Conservation (phyloP, 2,888 invertebrate genomes). For the Pristionchus exspectatus region DNA sequence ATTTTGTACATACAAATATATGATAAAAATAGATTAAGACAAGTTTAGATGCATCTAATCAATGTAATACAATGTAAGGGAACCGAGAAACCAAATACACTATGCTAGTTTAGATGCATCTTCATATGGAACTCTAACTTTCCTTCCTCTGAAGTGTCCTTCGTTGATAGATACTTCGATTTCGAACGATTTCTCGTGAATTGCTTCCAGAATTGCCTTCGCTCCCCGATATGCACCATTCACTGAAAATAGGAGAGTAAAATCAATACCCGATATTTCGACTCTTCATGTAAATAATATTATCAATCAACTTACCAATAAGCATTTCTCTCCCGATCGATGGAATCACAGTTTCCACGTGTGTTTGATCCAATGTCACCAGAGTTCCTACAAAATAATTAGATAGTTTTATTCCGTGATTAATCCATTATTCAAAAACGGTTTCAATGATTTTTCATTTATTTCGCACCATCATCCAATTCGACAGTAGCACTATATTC, state of each 20-base stretch:
- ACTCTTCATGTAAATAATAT: no score
- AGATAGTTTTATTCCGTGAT: no score
- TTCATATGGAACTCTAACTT: constrained; percentile 90
- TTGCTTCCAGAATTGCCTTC: constrained; percentile 70
- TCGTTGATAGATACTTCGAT: constrained; percentile 82
- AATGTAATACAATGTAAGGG: background rate
- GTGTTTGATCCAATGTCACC: constrained; percentile 90
- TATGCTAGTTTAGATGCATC: constrained; percentile 87
- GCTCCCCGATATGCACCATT: constrained; percentile 91
- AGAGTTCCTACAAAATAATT: constrained; percentile 82
- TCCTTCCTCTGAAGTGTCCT: constrained; percentile 86
- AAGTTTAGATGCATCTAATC: background rate
- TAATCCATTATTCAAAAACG: no score
- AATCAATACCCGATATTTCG: background rate
- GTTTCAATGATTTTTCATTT: no score
- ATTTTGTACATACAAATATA: constrained; percentile 38
- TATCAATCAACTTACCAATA: constrained; percentile 82
- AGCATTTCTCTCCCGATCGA: constrained; percentile 87
- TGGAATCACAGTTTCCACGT: constrained; percentile 96
- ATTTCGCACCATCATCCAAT: constrained; percentile 66
- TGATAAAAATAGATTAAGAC: background rate
- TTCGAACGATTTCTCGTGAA: constrained; percentile 85
- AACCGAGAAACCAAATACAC: no score
- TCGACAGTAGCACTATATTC: constrained; percentile 74
- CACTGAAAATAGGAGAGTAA: constrained; percentile 79